A percentile compares a stretch with the other conserved stretches of the same genome.
Conservation (phyloP, 2,888 invertebrate genomes). For the Drosophila rubida region DNA sequence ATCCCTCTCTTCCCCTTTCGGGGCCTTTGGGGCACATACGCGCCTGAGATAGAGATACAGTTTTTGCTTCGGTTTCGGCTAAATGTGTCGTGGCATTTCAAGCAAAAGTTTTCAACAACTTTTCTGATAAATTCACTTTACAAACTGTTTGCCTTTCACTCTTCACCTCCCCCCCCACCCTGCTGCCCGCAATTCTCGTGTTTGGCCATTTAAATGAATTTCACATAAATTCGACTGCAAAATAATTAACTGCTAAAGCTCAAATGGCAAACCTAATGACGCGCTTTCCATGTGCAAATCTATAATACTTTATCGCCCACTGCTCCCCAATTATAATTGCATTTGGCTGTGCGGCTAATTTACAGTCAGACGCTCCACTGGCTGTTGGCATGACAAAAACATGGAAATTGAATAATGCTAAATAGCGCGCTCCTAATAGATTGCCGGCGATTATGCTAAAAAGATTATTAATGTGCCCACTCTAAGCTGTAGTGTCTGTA, state of each 20-base stretch:
- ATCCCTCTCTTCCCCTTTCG: no score
- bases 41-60: background rate
- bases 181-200: background rate
- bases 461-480: slow-evolving; percentile 17
- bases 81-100: slow-evolving; percentile 2
- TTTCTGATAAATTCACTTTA: slow-evolving; percentile 38
- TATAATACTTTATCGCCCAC: background rate
- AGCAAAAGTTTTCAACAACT: slow-evolving; percentile 33
- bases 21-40: background rate
- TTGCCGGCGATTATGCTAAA: slow-evolving; percentile 13
- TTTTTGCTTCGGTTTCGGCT: background rate
- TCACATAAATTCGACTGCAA: background rate
- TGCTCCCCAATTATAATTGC: slow-evolving; percentile 6
- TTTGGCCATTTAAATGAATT: slow-evolving; percentile 5
- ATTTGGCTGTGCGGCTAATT: slow-evolving; percentile 23
- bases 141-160: slow-evolving; percentile 4
- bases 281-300: slow-evolving; percentile 6
- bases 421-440: slow-evolving; percentile 9
- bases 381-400: slow-evolving; percentile 5
- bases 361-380: slow-evolving; percentile 2
- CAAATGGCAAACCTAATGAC: background rate
- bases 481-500: background rate
- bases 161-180: no score
- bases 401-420: slow-evolving; percentile 25
- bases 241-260: slow-evolving; percentile 10